Evolutionary conservation across 92 coral and sea anemone genomes (phyloP), one percentile per base, ranked within the genome.

Genomic region (Diadumene lineata): DNA sequence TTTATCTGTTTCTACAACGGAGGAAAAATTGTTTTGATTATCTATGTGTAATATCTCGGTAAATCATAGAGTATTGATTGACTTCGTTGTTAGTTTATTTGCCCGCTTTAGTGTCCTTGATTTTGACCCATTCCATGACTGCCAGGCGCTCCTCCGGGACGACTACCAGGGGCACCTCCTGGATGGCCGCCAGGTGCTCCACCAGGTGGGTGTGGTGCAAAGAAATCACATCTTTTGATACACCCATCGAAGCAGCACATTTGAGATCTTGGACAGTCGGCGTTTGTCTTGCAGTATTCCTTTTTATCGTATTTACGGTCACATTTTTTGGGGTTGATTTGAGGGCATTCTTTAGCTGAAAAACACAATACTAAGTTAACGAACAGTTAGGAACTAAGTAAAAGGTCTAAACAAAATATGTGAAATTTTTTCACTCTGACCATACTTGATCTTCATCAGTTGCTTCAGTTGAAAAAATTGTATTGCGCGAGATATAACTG

Each of bases 231-330:
- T 56, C 60, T 25, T 28, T 46, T 71, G 57, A 34, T 75, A 34
- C 88, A 83, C 9, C 88, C 88, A 44, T 83, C 88, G 48, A 68
- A 83, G 50, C 88, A 83, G 31, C 88, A 83, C 16, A 30, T 56
- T 33, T 72, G 77, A 9, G 66, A 27, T 56, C 77, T 56, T 31
- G 77, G 77, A 18, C 77, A 72, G 66, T 72, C 50, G 31, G 66
- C 38, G 66, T 56, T 32, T 0, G 31, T 56, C n/a, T 72, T 32
- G 66, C 77, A 72, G 29, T 72, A 72, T 72, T 56, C 77, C 19
- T 56, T 56, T 10, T 61, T 60, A 48, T 72, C 77, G 55, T 72
- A 33, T 56, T 72, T 72, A 25, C 16, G 8, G 38, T 51, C 51
- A 11, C 77, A 72, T 9, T 61, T 25, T 21, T 19, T 56, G 62